These are phyloP conservation scores for Pristionchus arcanus DNA, from an alignment of 2,888 invertebrate species.

Conservation along the genomic window DNA sequence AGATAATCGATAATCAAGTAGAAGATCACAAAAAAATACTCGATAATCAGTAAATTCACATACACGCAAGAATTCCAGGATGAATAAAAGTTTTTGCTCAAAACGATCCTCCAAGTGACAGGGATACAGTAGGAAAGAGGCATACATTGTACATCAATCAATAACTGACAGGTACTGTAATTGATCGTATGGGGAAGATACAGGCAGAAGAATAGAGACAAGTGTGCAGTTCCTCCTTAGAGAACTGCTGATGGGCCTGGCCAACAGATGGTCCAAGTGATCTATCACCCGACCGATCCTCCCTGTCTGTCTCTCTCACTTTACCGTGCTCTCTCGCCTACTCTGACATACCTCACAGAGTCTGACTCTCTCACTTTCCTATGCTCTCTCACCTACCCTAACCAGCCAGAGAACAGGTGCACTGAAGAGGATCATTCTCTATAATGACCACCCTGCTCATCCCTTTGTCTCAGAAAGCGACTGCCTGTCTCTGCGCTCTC, in stretches of 20 bases:
- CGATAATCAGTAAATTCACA: neutral
- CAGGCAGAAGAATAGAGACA: neutral
- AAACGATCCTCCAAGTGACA: too few relatives aligned
- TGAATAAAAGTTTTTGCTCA: too few relatives aligned
- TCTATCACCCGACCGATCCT: neutral
- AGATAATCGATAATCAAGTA: neutral
- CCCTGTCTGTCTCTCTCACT: neutral
- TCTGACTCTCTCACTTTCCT: too few relatives aligned
- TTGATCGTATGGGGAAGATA: neutral
- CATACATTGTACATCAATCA: too few relatives aligned
- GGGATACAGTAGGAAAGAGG: too few relatives aligned
- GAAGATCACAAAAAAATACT: too few relatives aligned
- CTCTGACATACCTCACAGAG: neutral
- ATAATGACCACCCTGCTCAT: neutral
- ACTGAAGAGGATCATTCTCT: too few relatives aligned
- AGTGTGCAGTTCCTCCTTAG: neutral
- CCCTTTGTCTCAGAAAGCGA: neutral
- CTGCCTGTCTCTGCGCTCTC: neutral
- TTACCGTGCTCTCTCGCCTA: neutral
- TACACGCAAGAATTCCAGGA: neutral
- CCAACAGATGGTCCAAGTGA: slow-evolving; percentile 26
- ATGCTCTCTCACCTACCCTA: too few relatives aligned
- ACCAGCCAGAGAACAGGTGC: too few relatives aligned
- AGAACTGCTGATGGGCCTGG: neutral
- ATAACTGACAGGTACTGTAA: too few relatives aligned